phyloP scores from a whole-genome alignment of 2,797 vertebrate species.

The Coluber constrictor region DNA sequence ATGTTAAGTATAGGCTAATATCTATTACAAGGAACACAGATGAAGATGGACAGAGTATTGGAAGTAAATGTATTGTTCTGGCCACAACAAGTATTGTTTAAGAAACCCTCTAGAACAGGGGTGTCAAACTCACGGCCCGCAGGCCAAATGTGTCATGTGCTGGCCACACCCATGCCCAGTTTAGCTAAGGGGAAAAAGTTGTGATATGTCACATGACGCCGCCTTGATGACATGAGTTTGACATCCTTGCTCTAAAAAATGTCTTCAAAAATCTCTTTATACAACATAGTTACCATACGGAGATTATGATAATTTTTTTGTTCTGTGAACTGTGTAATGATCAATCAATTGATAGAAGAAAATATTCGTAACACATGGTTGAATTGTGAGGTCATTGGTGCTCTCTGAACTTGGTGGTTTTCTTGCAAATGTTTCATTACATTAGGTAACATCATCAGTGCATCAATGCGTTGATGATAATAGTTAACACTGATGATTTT shows the following conservation, averaged over 20 bases:
- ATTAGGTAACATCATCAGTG: background rate
- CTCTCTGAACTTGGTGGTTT: background rate
- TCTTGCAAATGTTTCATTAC: background rate
- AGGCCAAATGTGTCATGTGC: too few species aligned
- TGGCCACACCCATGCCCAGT: too few species aligned
- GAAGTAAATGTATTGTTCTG: background rate
- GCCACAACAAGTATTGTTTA: background rate
- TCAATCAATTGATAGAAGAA: background rate
- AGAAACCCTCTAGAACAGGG: background rate
- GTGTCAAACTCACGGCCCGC: rapidly evolving
- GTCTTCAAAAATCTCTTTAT: background rate
- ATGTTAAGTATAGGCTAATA: background rate
- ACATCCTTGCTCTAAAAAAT: background rate
- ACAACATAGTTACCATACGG: background rate
- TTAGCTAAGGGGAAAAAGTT: too few species aligned
- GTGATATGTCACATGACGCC: too few species aligned
- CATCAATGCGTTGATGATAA: background rate
- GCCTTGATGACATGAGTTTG: too few species aligned
- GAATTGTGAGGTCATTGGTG: background rate
- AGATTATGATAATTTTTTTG: background rate
- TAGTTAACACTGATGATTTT: background rate
- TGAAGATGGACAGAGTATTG: background rate
- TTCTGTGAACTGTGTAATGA: background rate
- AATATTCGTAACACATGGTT: background rate
- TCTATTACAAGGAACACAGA: background rate